These are phyloP conservation scores for Cephus pulcher DNA, from an alignment of 2,888 invertebrate species.

Conservation along the genomic window DNA sequence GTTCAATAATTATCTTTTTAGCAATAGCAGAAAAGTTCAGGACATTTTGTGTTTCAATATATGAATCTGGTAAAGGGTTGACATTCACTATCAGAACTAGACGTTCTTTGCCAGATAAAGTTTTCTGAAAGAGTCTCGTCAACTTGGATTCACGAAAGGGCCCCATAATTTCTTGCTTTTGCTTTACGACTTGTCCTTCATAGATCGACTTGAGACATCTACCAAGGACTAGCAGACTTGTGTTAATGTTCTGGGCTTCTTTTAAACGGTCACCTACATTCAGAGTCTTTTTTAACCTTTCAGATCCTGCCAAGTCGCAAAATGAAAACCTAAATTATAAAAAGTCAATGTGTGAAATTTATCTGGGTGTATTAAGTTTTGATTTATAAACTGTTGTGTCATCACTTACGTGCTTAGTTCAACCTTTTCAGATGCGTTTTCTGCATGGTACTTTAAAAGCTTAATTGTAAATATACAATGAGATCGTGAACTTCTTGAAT, in stretches of 20 bases:
- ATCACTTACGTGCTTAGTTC: slow-evolving; percentile 56
- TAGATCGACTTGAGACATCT: slow-evolving; percentile 79
- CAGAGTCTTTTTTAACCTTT: slow-evolving; percentile 84
- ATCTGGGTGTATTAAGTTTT: neutral
- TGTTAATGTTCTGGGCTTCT: slow-evolving; percentile 93
- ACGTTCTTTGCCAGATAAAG: slow-evolving; percentile 79
- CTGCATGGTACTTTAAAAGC: slow-evolving; percentile 72
- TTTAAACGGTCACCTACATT: slow-evolving; percentile 84
- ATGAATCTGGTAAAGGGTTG: slow-evolving; percentile 80
- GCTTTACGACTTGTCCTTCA: slow-evolving; percentile 54
- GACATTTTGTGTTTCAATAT: slow-evolving; percentile 88
- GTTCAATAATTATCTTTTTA: slow-evolving; percentile 70
- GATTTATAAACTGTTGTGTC: neutral
- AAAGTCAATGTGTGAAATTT: slow-evolving; percentile 9
- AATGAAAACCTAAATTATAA: slow-evolving; percentile 73
- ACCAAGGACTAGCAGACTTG: slow-evolving; percentile 87
- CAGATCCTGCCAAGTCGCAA: slow-evolving; percentile 95
- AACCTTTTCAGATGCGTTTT: slow-evolving; percentile 50
- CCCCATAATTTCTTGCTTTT: slow-evolving; percentile 49
- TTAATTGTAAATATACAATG: slow-evolving; percentile 92
- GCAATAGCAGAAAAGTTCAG: slow-evolving; percentile 89
- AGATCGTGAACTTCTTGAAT: slow-evolving; percentile 87
- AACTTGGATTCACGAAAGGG: slow-evolving; percentile 90
- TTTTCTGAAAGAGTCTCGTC: slow-evolving; percentile 86
- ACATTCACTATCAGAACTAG: slow-evolving; percentile 91